Evolutionary conservation across 2,797 vertebrate genomes (phyloP).

Genomic region (Phoxinus dragarum): DNA sequence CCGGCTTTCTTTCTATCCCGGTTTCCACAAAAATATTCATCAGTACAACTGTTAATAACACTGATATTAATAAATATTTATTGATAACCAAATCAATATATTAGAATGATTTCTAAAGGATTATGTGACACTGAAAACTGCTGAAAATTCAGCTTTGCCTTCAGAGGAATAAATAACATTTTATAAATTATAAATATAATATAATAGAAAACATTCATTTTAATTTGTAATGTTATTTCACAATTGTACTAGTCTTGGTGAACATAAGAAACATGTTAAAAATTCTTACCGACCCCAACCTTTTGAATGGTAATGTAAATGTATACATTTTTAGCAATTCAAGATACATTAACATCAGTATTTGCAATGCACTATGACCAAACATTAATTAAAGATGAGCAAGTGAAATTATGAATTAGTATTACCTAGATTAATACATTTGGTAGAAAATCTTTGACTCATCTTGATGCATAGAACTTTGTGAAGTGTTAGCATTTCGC

Average conservation of each 20-base stretch:
- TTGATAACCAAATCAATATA: background rate
- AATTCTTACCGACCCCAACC: background rate
- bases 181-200: background rate
- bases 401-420: background rate
- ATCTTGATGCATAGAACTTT: background rate
- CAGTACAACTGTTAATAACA: background rate
- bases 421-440: too few relatives aligned
- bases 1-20: background rate
- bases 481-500: background rate
- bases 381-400: background rate
- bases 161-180: background rate
- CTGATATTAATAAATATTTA: background rate
- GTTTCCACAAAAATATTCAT: background rate
- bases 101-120: background rate
- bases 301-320: background rate
- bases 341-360: background rate
- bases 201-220: background rate
- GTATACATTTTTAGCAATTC: background rate
- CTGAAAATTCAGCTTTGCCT: background rate
- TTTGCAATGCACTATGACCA: background rate
- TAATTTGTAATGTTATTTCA: background rate
- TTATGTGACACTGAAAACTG: background rate
- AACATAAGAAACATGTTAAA: background rate
- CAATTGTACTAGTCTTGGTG: background rate
- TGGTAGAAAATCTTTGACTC: background rate